Percentiles rank a stretch among this genome's conserved stretches.
phyloP scores from a whole-genome alignment of 2,113 vertebrate genomes.

The Atlantisia rogersi region DNA sequence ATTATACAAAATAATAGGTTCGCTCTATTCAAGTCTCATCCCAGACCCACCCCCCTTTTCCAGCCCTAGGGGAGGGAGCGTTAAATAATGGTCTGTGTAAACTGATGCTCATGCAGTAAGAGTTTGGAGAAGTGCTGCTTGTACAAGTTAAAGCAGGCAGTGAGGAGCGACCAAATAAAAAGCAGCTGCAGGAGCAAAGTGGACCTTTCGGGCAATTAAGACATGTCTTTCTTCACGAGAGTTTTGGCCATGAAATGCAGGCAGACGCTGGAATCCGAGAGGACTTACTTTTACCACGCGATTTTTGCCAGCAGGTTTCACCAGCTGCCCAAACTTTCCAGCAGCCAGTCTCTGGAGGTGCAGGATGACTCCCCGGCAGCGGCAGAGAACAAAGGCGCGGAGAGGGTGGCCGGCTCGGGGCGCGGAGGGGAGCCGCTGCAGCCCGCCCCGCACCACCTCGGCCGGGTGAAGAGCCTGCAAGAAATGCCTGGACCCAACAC shows the following conservation, averaged over 20 bases:
- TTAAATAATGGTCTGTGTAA: slow-evolving; percentile 72
- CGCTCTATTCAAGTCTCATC: slow-evolving; percentile 52
- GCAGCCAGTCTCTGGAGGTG: slow-evolving; percentile 59
- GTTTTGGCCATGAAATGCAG: slow-evolving; percentile 37
- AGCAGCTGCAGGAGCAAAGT: slow-evolving; percentile 3
- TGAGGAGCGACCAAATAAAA: slow-evolving; percentile 3
- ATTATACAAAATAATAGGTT: slow-evolving; percentile 61
- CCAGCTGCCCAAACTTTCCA: slow-evolving; percentile 47
- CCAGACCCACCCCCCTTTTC: slow-evolving; percentile 63
- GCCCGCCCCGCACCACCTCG: background rate
- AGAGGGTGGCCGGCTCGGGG: background rate
- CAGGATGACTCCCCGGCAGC: background rate
- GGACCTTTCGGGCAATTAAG: background rate
- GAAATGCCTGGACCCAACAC: slow-evolving; percentile 91
- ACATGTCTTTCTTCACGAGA: slow-evolving; percentile 76
- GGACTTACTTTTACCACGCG: background rate
- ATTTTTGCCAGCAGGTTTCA: slow-evolving; percentile 63
- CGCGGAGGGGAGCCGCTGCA: background rate
- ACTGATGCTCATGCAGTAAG: slow-evolving; percentile 69
- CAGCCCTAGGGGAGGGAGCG: slow-evolving; percentile 71
- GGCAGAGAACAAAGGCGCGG: slow-evolving; percentile 46
- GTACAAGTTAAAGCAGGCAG: slow-evolving; percentile 42
- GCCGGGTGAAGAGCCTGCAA: slow-evolving; percentile 74
- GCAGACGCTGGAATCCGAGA: slow-evolving; percentile 12
- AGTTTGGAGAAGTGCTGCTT: slow-evolving; percentile 48